These are phyloP conservation scores for Sminthurinus aureus DNA, from an alignment of 2,888 invertebrate species.

Conservation along the genomic window DNA sequence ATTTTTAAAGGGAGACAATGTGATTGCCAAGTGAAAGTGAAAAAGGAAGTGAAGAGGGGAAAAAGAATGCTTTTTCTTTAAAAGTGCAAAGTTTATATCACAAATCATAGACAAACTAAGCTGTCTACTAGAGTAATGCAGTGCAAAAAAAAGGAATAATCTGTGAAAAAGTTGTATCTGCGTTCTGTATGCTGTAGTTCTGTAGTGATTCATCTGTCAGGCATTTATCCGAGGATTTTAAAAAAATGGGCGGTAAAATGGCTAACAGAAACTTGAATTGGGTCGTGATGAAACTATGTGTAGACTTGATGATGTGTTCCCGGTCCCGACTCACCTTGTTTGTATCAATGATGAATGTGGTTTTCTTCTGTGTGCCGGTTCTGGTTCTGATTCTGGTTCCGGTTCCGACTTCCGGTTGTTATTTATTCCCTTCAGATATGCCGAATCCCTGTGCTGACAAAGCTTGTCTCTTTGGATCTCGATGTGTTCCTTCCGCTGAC, in stretches of 20 bases:
- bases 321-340: background rate
- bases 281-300: background rate
- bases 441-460: constrained; percentile 76
- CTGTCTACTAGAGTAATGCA: too few species aligned
- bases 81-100: too few species aligned
- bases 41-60: background rate
- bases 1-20: too few species aligned
- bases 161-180: too few species aligned
- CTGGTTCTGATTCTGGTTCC: background rate
- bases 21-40: background rate
- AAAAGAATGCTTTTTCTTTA: background rate
- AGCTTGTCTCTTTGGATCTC: constrained; percentile 74
- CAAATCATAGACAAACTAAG: too few species aligned
- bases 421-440: constrained; percentile 68
- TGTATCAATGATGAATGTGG: background rate
- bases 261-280: background rate
- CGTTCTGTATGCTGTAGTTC: too few species aligned
- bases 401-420: background rate
- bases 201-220: too few species aligned
- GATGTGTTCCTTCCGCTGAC: constrained; percentile 67
- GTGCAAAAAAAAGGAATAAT: too few species aligned
- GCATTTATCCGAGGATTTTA: too few species aligned
- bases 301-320: background rate
- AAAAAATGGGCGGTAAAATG: background rate
- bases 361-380: background rate